Evolutionary conservation across 1,140 invertebrate species (phyloP).

Genomic region (Sarcophaga peregrina): DNA sequence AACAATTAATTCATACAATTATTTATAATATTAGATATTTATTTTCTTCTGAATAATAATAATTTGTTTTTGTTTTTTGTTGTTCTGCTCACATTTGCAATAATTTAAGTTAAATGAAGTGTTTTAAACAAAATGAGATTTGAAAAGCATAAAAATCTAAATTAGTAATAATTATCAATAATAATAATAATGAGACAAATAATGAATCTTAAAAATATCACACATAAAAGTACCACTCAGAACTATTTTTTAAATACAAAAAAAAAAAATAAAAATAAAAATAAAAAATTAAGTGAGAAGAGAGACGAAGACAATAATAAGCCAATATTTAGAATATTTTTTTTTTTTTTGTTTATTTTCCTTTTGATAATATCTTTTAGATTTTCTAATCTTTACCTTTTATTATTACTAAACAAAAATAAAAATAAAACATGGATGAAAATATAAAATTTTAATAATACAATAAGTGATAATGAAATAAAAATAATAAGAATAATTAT

Average conservation of each 20-base stretch:
- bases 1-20: too few relatives aligned
- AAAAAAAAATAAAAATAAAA: too few relatives aligned
- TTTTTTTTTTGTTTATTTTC: constrained; percentile 44
- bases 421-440: not conserved
- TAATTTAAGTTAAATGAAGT: too few relatives aligned
- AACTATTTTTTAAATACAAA: not conserved
- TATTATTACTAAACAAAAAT: not conserved
- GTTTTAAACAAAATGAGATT: too few relatives aligned
- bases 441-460: not conserved
- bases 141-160: too few relatives aligned
- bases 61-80: too few relatives aligned
- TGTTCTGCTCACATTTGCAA: too few relatives aligned
- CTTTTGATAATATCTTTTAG: not conserved
- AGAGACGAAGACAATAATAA: not conserved
- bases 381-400: not conserved
- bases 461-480: not conserved
- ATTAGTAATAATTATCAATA: too few relatives aligned
- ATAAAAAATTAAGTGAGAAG: too few relatives aligned
- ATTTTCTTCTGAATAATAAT: too few relatives aligned
- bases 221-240: constrained; percentile 3
- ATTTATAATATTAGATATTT: too few relatives aligned
- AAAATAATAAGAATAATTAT: not conserved
- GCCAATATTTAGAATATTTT: constrained; percentile 2
- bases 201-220: constrained; percentile 8
- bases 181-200: not conserved